phyloP scores from a whole-genome alignment of 2,888 invertebrate genomes.

The Nomada hirtipes region DNA sequence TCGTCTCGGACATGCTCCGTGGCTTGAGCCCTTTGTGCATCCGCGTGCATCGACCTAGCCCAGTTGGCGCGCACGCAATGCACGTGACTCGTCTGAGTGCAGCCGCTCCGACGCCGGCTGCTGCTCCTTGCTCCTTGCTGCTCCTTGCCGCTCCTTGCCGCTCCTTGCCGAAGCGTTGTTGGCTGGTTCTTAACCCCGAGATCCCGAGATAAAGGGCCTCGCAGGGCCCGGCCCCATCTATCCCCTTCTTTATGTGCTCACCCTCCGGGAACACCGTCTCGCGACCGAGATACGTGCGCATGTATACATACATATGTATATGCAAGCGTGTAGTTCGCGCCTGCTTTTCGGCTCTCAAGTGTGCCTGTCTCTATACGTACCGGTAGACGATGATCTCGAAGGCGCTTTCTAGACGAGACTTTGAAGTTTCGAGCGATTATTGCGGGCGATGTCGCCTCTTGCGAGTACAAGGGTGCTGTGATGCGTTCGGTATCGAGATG shows the following conservation, averaged over 20 bases:
- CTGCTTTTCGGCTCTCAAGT: not conserved
- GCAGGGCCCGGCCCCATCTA: conserved; percentile 1
- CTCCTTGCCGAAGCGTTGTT: conserved; percentile 51
- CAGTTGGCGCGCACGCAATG: conserved; percentile 70
- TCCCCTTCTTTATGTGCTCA: not conserved
- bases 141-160: conserved; percentile 12
- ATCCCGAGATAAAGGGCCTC: conserved; percentile 52
- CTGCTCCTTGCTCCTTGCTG: conserved; percentile 30
- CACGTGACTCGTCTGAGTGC: conserved; percentile 68
- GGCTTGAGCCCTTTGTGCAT: conserved; percentile 74
- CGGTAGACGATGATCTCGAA: not conserved
- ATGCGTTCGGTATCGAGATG: too few species aligned
- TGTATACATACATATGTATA: too few species aligned
- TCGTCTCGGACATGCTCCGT: conserved; percentile 73
- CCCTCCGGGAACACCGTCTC: conserved; percentile 7
- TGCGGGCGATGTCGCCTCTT: too few species aligned
- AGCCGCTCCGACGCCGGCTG: conserved; percentile 59
- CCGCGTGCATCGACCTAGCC: conserved; percentile 74
- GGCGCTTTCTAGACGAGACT: not conserved
- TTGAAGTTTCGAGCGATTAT: too few species aligned
- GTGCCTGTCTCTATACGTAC: too few species aligned
- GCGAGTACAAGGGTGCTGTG: too few species aligned
- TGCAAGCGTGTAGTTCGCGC: not conserved
- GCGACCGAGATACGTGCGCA: not conserved
- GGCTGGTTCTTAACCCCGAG: conserved; percentile 67